A percentile compares a stretch with the other conserved stretches of the same genome.
phyloP scores from a whole-genome alignment of 2,888 invertebrate genomes.

The Drosophila yooni region DNA sequence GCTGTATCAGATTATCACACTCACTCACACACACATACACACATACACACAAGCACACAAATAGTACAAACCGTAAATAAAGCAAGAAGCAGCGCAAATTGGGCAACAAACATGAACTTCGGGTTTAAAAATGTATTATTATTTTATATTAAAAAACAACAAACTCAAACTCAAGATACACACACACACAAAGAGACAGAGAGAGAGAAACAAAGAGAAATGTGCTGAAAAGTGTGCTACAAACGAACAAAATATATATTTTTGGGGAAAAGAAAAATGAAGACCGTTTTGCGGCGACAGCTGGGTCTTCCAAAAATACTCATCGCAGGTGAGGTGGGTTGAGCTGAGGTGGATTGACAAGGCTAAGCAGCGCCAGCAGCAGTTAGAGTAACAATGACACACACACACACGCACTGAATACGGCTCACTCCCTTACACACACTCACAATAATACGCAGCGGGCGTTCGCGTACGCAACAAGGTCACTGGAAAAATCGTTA shows the following conservation, averaged over 20 bases:
- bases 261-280: constrained; percentile 24
- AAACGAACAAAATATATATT: constrained; percentile 16
- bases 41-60: constrained; percentile 7
- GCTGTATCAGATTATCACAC: constrained; percentile 29
- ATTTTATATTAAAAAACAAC: constrained; percentile 22
- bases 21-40: not conserved
- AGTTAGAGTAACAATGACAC: constrained; percentile 43
- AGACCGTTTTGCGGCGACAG: constrained; percentile 39
- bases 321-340: constrained; percentile 38
- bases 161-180: constrained; percentile 20
- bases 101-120: constrained; percentile 21
- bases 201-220: not conserved
- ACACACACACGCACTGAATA: constrained; percentile 17
- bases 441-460: constrained; percentile 56
- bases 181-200: constrained; percentile 4
- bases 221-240: constrained; percentile 65
- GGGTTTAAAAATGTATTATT: constrained; percentile 27
- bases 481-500: constrained; percentile 85
- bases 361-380: constrained; percentile 50
- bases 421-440: constrained; percentile 20
- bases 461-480: constrained; percentile 83
- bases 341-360: constrained; percentile 55
- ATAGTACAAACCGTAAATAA: not conserved
- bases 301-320: constrained; percentile 53
- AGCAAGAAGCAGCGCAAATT: constrained; percentile 22